These are phyloP conservation scores for Vesta saturnalis DNA, from an alignment of 2,888 invertebrate species.

Conservation along the genomic window DNA sequence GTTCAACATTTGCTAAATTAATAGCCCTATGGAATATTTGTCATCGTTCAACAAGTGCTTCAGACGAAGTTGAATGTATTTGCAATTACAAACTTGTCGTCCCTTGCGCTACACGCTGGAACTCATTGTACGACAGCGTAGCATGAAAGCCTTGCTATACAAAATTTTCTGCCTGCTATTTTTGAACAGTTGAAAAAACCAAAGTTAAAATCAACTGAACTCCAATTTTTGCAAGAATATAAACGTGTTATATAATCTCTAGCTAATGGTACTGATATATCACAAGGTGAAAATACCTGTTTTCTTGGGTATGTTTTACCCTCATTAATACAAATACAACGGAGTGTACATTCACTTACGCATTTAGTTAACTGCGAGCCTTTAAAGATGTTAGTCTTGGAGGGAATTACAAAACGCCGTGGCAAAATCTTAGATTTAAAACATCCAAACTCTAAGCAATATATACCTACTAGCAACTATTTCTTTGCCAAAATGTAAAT, in stretches of 20 bases:
- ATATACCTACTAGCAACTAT: no score
- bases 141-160: background rate
- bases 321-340: no score
- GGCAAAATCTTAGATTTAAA: no score
- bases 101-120: conserved; percentile 10
- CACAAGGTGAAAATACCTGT: no score
- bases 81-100: conserved; percentile 13
- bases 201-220: conserved; percentile 6
- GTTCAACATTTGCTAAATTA: conserved; percentile 17
- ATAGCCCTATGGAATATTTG: conserved; percentile 14
- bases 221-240: conserved; percentile 12
- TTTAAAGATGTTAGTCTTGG: no score
- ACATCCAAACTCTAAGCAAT: no score
- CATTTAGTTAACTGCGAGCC: conserved; percentile 7
- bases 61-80: conserved; percentile 9
- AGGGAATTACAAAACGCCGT: no score
- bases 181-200: conserved; percentile 2
- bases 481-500: background rate
- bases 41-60: conserved; percentile 14
- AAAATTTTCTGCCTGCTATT: background rate
- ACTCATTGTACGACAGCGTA: conserved; percentile 11
- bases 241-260: no score
- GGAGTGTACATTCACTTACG: no score
- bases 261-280: no score
- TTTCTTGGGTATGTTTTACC: no score